A percentile compares a stretch with the other conserved stretches of the same genome.
Evolutionary conservation across 2,113 vertebrate genomes (phyloP).

Genomic region (Euleptes europaea): DNA sequence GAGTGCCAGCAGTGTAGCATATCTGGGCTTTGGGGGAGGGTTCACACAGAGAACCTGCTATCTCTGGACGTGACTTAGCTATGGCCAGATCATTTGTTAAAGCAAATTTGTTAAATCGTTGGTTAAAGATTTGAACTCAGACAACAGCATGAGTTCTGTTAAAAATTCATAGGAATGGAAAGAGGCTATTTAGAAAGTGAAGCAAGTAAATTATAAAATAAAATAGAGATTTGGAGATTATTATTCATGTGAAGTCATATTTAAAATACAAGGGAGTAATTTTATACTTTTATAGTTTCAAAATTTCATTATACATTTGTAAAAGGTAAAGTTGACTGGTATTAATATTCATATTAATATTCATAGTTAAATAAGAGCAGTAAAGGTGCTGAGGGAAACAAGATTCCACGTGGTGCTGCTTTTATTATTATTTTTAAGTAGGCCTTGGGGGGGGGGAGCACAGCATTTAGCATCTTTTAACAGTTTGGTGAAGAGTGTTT

Average conservation of each 20-base stretch:
- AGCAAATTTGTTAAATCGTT: not conserved
- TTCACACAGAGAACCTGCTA: not conserved
- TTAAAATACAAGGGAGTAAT: slow-evolving; percentile 1
- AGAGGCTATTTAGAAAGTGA: not conserved
- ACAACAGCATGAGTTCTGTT: not conserved
- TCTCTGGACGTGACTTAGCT: not conserved
- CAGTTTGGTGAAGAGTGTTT: slow-evolving; percentile 56
- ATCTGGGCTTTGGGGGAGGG: not conserved
- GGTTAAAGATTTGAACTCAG: not conserved
- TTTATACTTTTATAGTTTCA: not conserved
- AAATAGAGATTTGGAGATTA: not conserved
- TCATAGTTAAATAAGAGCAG: slow-evolving; percentile 10
- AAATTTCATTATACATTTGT: not conserved
- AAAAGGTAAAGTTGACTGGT: not conserved
- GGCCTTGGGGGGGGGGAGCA: slow-evolving; percentile 36
- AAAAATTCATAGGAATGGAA: not conserved
- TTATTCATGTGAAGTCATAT: not conserved
- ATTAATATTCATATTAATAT: not conserved
- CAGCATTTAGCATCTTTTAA: slow-evolving; percentile 52
- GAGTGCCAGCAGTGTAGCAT: not conserved
- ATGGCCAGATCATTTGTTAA: not conserved
- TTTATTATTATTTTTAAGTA: slow-evolving; percentile 62
- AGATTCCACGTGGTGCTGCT: slow-evolving; percentile 30
- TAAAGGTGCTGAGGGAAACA: slow-evolving; percentile 19
- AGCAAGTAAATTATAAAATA: too few relatives aligned